Conservation (phyloP, 2,888 invertebrate species). For the Stenolophus ochropezus region DNA sequence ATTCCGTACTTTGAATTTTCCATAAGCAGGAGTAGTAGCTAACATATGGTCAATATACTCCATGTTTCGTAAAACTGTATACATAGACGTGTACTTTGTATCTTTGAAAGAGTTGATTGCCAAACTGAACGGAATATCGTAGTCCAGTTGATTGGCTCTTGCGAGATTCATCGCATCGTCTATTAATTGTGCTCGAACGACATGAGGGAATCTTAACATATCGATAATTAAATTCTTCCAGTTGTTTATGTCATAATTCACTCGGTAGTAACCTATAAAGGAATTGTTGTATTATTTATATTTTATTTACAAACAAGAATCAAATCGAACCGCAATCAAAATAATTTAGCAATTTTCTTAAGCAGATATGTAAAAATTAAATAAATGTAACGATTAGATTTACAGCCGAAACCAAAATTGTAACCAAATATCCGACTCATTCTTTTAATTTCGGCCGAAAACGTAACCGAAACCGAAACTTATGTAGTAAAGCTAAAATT, state of each 20-base stretch:
- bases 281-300: too few relatives aligned
- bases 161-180: conserved; percentile 81
- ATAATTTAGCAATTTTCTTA: too few relatives aligned
- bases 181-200: conserved; percentile 81
- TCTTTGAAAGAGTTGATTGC: conserved; percentile 73
- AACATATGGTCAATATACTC: conserved; percentile 77
- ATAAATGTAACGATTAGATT: too few relatives aligned
- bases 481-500: too few relatives aligned
- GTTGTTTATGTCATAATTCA: conserved; percentile 79
- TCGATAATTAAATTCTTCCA: conserved; percentile 77
- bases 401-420: too few relatives aligned
- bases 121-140: conserved; percentile 76
- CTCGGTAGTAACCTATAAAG: conserved; percentile 78
- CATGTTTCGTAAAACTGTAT: conserved; percentile 76
- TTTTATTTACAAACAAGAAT: too few relatives aligned
- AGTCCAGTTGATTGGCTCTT: conserved; percentile 76
- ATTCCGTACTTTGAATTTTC: conserved; percentile 76
- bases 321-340: too few relatives aligned
- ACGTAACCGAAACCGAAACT: too few relatives aligned
- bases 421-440: too few relatives aligned
- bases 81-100: conserved; percentile 76
- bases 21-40: conserved; percentile 76
- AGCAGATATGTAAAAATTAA: too few relatives aligned
- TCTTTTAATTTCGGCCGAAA: too few relatives aligned
- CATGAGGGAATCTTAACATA: conserved; percentile 76